Evolutionary conservation across 2,888 invertebrate species (phyloP), one percentile per base, ranked within the genome.

Genomic region (Spilarctia lutea): DNA sequence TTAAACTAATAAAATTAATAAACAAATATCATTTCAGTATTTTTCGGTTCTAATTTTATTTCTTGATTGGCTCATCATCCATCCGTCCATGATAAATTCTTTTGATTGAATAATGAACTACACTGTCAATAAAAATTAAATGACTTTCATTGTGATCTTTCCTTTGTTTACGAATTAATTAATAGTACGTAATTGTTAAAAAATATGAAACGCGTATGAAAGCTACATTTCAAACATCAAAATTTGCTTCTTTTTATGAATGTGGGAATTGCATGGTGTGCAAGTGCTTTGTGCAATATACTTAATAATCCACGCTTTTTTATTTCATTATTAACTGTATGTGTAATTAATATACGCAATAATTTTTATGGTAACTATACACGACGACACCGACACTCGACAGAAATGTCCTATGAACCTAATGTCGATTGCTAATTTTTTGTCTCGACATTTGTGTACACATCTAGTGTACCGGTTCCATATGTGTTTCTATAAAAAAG

Each of bases 231-330:
- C 52, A 30, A 71, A 63, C 63, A 66, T 72, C 30, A 65, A 52
- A 48, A 75, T 74, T 45, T 72, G 81, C 79, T 86, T 80, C 72
- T 75, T 83, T 60, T 27, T 1, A 35, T 4, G 80, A 75, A 81
- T 76, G 73, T 81, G 73, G 72, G 11, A 30, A 30, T 71, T 75
- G 86, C 86, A 86, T 84, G 88, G 83, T 88, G 76, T 87, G 88
- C 84, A 77, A 80, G 77, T 68, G 79, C 84, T 84, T 63, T 82
- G 68, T 69, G 75, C 78, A 79, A 75, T 81, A 76, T 76, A 75
- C 73, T 73, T 79, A 78, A 80, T 70, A 68, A n/a, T 75, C 68
- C 67, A 76, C 73, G 30, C 42, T 65, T 71, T n/a, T 33, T 65
- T 48, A 69, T 65, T 68, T 73, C 68, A 76, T 74, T 74, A 27